These are phyloP conservation scores for Clanis bilineata DNA, from an alignment of 2,888 invertebrate genomes.

Conservation along the genomic window DNA sequence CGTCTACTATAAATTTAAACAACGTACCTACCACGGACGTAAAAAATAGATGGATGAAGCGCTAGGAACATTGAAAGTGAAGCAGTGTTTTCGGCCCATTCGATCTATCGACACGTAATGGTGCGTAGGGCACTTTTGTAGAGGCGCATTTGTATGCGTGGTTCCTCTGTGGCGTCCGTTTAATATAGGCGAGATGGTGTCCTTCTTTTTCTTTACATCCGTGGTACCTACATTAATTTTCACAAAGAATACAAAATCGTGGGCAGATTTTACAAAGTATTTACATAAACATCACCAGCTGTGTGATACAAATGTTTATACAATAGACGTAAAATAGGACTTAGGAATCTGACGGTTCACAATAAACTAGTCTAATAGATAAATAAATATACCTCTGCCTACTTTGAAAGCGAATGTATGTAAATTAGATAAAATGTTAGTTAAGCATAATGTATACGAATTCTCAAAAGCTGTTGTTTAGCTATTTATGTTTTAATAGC, in stretches of 20 bases:
- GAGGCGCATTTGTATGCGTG: too few species aligned
- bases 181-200: too few species aligned
- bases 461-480: background rate
- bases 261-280: background rate
- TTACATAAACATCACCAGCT: background rate
- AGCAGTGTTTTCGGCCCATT: too few species aligned
- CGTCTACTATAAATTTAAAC: too few species aligned
- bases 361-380: background rate
- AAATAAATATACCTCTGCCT: background rate
- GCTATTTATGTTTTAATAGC: background rate
- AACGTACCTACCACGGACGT: too few species aligned
- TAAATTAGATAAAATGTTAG: background rate
- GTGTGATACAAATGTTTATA: constrained; percentile 3
- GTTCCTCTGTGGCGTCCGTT: too few species aligned
- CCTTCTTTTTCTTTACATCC: too few species aligned
- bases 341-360: background rate
- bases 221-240: background rate
- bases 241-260: background rate
- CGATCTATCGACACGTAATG: too few species aligned
- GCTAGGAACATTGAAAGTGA: too few species aligned
- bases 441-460: background rate
- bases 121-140: too few species aligned
- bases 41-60: too few species aligned
- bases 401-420: background rate
- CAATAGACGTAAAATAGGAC: constrained; percentile 1